Evolutionary conservation across 2,113 vertebrate species (phyloP), one percentile per base, ranked within the genome.

Genomic region (Nestor notabilis): DNA sequence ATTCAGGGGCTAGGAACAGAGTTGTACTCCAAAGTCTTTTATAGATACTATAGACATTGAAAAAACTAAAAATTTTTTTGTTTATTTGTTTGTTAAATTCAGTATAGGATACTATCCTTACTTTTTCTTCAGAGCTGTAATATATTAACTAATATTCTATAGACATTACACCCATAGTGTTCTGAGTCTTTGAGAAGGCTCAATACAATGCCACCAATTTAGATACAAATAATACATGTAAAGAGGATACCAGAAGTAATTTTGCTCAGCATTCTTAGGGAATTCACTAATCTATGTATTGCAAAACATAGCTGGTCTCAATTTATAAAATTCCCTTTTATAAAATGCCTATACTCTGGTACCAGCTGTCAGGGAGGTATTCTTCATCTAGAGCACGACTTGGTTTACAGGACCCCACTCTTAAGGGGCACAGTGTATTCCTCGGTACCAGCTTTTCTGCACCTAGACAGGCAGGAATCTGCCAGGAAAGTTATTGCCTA

Each of bases 371-470:
- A 58, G 18, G 19, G 71, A 77, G 25, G 4, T n/a, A 10, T 23
- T 72, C 28, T 64, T 83, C 65, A 86, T 37, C 21, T 41, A 72
- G 63, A 50, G 2, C 2, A 1, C n/a, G 18, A 6, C 31, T 84
- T 55, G 5, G 13, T 77, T 63, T 44, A 47, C 31, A 44, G 1
- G 9, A 14, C 3, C 10, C 9, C 1, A 1, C 4, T 6, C 4
- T 76, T 35, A 11, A 1, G 3, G 10, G 25, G 27, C 31, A 56
- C 41, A 46, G 14, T 6, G 0, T 44, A 52, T 39, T 74, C 21
- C 37, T 10, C 58, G 37, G 17, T 39, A 11, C 20, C 37, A 41
- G 7, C 7, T 77, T 68, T 41, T 72, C 19, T 81, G 52, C 2
- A 24, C 20, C 17, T 43, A 28, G 23, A 7, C 4, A 2, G 23